Evolutionary conservation across 2,888 invertebrate genomes (phyloP).

Genomic region (Heliconius hortense): DNA sequence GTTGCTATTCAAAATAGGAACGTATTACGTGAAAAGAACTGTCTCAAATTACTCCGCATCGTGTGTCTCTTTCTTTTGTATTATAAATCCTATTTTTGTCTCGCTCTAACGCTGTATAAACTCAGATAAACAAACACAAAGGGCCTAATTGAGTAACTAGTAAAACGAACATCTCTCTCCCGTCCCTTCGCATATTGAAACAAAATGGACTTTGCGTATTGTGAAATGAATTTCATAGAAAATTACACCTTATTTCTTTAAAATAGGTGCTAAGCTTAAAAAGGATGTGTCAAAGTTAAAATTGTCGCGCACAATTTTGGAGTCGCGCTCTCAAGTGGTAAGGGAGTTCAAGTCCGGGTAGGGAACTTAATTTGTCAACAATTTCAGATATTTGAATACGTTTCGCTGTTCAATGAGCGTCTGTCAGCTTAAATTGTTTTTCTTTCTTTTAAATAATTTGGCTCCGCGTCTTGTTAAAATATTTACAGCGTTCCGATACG

Average conservation of each 20-base stretch:
- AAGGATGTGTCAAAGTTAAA: slow-evolving; percentile 21
- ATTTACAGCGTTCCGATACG: slow-evolving; percentile 41
- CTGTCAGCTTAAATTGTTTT: slow-evolving; percentile 79
- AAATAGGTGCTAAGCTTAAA: slow-evolving; percentile 41
- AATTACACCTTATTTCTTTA: slow-evolving; percentile 47
- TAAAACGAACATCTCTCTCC: slow-evolving; percentile 78
- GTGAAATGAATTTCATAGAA: slow-evolving; percentile 39
- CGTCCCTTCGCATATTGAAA: slow-evolving; percentile 70
- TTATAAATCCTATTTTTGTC: slow-evolving; percentile 49
- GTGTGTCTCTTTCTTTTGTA: slow-evolving; percentile 52
- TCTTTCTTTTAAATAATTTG: slow-evolving; percentile 68
- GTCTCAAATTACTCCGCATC: slow-evolving; percentile 79
- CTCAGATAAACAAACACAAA: slow-evolving; percentile 83
- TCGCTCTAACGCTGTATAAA: slow-evolving; percentile 72
- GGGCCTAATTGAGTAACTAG: slow-evolving; percentile 83
- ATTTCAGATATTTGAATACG: slow-evolving; percentile 82
- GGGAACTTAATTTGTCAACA: slow-evolving; percentile 83
- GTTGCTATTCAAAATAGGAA: slow-evolving; percentile 81
- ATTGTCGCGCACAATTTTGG: slow-evolving; percentile 65
- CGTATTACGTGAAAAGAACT: slow-evolving; percentile 82
- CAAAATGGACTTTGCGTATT: slow-evolving; percentile 49
- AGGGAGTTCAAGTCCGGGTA: slow-evolving; percentile 72
- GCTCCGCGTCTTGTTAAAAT: slow-evolving; percentile 45
- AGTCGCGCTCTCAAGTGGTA: slow-evolving; percentile 77
- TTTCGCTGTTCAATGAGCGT: slow-evolving; percentile 79